Base-by-base conservation (phyloP, 2,888 invertebrate genomes). In the Spilarctia lutea region DNA sequence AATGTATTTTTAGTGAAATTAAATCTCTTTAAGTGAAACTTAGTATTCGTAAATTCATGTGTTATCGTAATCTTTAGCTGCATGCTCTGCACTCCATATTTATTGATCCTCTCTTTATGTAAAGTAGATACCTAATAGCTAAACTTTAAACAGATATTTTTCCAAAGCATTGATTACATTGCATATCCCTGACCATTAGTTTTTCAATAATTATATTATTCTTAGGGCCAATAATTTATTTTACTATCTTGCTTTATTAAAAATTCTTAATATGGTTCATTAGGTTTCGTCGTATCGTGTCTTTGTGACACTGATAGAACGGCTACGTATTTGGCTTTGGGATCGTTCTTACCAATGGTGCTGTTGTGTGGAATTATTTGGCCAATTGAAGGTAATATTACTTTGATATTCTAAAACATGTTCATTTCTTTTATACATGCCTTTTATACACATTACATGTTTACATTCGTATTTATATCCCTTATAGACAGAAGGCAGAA, bases 331-430 rank as follows among this genome's bases (percentile, higher is more conserved):
- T 93, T 98, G 87, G 98, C 98, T 0, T 96, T 98, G 92, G 98
- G 98, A 0, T 98, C 98, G 1, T 98, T 98, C 91, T 91, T 98
- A 77, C 98, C 98, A 2, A 98, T 98, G 91, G 97, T 98, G 33
- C 96, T 98, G 97, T 93, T 98, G 10, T 98, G 98, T 83, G 98
- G 98, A 71, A 98, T 99, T 78, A 98, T 99, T 84, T 99, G 99
- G 99, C 99, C 99, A 0, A 96, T 99, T 78, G 98, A 99, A 96
- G 99, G 96, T 95, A 89, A 87, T 67, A 20, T 30, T 24, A 20
- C 0, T 56, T 68, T n/a, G 33, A 63, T 39, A 10, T 30, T 68
- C 65, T 52, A 52, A 52, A 52, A 24, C 2, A 52, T 52, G n/a
- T 52, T 18, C 2, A 52, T 8, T 10, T 7, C n/a, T n/a, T n/a